phyloP scores from a whole-genome alignment of 2,113 vertebrate genomes.

The Nestor notabilis region DNA sequence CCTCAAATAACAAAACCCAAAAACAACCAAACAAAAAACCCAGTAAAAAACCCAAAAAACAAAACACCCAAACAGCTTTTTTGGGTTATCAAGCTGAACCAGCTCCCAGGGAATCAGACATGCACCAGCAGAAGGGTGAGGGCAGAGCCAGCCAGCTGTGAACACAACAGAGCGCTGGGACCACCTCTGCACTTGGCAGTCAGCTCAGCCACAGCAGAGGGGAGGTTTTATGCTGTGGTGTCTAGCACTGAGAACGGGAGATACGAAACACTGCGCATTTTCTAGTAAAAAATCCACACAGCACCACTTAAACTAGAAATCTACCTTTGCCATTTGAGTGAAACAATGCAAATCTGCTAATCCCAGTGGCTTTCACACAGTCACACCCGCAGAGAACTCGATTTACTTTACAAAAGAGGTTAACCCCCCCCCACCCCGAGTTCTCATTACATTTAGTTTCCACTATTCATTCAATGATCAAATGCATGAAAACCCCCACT shows the following conservation, averaged over 20 bases:
- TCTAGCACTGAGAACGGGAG: not conserved
- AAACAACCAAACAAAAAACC: not conserved
- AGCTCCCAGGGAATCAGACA: not conserved
- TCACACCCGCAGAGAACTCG: not conserved
- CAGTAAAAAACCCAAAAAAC: not conserved
- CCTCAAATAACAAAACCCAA: too few relatives aligned
- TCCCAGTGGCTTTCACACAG: not conserved
- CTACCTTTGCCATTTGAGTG: not conserved
- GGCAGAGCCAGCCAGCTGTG: not conserved
- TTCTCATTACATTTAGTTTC: not conserved
- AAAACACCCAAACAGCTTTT: not conserved
- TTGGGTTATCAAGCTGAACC: not conserved
- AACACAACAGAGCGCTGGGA: not conserved
- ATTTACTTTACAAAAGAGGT: not conserved
- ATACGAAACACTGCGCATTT: not conserved
- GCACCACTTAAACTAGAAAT: not conserved
- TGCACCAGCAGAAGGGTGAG: not conserved
- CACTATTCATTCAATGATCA: not conserved
- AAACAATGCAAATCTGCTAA: not conserved
- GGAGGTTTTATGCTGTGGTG: not conserved
- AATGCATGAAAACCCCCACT: not conserved
- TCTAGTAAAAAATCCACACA: not conserved
- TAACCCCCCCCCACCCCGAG: not conserved
- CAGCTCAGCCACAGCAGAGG: not conserved
- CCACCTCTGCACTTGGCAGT: not conserved